Evolutionary conservation across 2,797 vertebrate genomes (phyloP), one percentile per base, ranked within the genome.

Genomic region (Lophotriccus pileatus): DNA sequence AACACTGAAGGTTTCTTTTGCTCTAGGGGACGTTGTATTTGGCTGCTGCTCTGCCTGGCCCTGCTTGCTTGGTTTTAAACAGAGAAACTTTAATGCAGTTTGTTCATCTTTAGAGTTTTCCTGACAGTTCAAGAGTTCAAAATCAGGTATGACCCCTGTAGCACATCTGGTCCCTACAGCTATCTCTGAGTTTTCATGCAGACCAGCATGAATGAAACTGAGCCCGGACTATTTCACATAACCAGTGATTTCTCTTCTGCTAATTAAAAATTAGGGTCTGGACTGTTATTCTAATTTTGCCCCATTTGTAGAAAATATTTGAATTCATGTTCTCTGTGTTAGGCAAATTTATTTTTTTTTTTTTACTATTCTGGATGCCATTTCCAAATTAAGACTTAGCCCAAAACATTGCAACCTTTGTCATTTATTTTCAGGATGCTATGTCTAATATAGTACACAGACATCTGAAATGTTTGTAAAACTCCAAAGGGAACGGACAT

Each of bases 401-500:
- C 53, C 27, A 64, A 81, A 67, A 47, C n/a, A 68, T 20, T 21
- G 25, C 22, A 66, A 12, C 25, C 17, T 36, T 74, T 56, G n/a
- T n/a, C 84, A 28, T 1, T 20, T 60, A 70, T 69, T 87, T 89
- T 60, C 66, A 81, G 69, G 30, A 50, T 87, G 55, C n/a, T 77
- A 30, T 44, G 39, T 73, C 37, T 74, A 47, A 30, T 46, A 60
- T 9, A 44, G 23, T 14, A n/a, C 32, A 36, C 7, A 37, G 37
- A 20, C 58, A 59, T 52, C 32, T 77, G 17, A 72, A 74, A 39
- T 34, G 8, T 56, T 81, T 53, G 15, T 60, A 55, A 68, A 84
- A 94, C 58, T 92, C 94, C 77, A 78, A 39, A 41, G 77, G 58
- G 64, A 96, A 78, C 3, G 49, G 89, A 23, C 93, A 84, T 41